Percentiles rank a stretch among this genome's conserved stretches.
Conservation (phyloP, 1,140 invertebrate genomes). For the Coptotermes formosanus region DNA sequence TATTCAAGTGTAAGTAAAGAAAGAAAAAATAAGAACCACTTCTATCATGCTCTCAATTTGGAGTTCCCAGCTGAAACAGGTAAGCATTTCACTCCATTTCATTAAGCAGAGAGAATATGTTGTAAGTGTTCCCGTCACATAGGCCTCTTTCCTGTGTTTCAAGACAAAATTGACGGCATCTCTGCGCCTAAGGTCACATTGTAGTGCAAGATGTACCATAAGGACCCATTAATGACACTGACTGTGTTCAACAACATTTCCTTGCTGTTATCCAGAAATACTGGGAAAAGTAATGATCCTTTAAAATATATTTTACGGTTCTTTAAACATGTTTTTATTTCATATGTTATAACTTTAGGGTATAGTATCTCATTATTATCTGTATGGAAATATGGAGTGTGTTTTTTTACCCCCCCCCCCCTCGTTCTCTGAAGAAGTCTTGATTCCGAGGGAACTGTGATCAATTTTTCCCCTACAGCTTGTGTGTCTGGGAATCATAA, state of each 20-base stretch:
- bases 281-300: background rate
- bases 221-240: background rate
- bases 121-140: background rate
- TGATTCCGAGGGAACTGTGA: background rate
- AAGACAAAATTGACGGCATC: background rate
- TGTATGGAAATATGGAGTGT: constrained; percentile 8
- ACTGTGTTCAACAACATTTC: background rate
- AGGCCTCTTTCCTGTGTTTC: background rate
- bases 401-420: background rate
- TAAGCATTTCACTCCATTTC: background rate
- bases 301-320: constrained; percentile 3
- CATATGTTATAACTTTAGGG: background rate
- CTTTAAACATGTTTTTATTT: background rate
- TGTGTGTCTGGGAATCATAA: background rate
- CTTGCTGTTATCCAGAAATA: background rate
- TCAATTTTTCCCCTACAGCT: constrained; percentile 1
- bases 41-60: background rate
- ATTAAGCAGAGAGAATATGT: background rate
- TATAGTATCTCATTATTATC: constrained; percentile 5
- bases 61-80: constrained; percentile 2
- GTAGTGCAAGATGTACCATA: background rate
- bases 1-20: background rate
- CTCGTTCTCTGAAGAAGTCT: background rate
- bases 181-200: background rate
- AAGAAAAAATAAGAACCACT: background rate